Conservation (phyloP, 2,113 vertebrate genomes). For the Epinephelus cyanopodus region DNA sequence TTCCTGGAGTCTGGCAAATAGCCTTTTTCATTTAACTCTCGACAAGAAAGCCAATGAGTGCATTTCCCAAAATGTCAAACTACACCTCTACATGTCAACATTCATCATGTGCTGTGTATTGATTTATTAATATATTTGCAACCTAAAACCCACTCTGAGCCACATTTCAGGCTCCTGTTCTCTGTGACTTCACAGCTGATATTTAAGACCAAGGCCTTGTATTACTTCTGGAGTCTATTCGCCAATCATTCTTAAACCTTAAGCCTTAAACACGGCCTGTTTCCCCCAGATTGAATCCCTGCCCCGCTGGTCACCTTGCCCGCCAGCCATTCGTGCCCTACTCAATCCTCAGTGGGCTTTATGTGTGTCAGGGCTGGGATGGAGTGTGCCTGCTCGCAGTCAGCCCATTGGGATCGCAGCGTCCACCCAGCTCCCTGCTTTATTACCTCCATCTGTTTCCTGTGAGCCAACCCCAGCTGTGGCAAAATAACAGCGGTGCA, state of each 20-base stretch:
- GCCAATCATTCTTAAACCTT: slow-evolving; percentile 28
- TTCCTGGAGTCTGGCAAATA: not conserved
- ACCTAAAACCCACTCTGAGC: slow-evolving; percentile 5
- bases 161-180: not conserved
- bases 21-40: not conserved
- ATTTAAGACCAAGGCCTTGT: slow-evolving; percentile 11
- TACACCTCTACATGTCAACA: not conserved
- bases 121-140: slow-evolving; percentile 27
- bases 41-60: not conserved
- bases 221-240: slow-evolving; percentile 15
- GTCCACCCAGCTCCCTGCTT: slow-evolving; percentile 57
- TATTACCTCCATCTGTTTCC: slow-evolving; percentile 75
- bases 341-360: slow-evolving; percentile 41
- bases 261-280: slow-evolving; percentile 32
- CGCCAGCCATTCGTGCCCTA: slow-evolving; percentile 26
- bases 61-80: not conserved
- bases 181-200: slow-evolving; percentile 10
- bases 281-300: slow-evolving; percentile 45
- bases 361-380: slow-evolving; percentile 49
- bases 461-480: slow-evolving; percentile 55
- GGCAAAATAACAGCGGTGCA: slow-evolving; percentile 47
- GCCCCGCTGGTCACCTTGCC: slow-evolving; percentile 50
- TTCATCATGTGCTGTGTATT: slow-evolving; percentile 16
- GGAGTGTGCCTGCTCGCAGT: slow-evolving; percentile 35
- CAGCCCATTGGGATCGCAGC: slow-evolving; percentile 36